These are phyloP conservation scores for Arothron firmamentum DNA, from an alignment of 2,113 vertebrate genomes.

Conservation along the genomic window DNA sequence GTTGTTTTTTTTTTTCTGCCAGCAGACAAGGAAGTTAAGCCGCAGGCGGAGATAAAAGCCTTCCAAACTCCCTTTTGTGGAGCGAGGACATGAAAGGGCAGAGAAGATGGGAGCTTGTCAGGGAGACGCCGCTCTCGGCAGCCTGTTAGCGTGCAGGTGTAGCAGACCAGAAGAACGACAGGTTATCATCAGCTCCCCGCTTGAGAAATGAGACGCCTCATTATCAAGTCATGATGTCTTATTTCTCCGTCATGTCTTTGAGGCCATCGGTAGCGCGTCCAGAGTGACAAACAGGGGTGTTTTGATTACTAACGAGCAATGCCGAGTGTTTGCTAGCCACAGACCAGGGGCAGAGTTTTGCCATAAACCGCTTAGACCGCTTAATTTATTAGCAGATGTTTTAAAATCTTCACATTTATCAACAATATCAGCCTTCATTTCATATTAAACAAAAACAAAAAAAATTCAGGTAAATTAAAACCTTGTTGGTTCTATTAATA, in stretches of 20 bases:
- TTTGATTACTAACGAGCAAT: constrained; percentile 45
- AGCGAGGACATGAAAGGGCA: constrained; percentile 72
- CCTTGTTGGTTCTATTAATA: constrained; percentile 79
- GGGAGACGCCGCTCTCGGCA: constrained; percentile 53
- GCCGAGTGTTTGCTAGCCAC: not conserved
- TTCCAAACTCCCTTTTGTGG: constrained; percentile 70
- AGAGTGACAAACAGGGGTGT: constrained; percentile 35
- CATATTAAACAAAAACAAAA: constrained; percentile 58
- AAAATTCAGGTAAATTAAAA: constrained; percentile 63
- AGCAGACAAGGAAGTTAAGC: constrained; percentile 62
- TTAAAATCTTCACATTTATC: constrained; percentile 1
- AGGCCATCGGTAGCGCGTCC: constrained; percentile 36
- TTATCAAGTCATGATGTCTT: constrained; percentile 62
- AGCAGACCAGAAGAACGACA: constrained; percentile 67
- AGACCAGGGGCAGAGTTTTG: no score
- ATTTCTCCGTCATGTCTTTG: constrained; percentile 41
- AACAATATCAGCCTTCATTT: constrained; percentile 49
- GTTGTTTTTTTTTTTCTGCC: constrained; percentile 30
- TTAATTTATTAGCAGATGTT: constrained; percentile 7
- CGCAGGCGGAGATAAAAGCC: constrained; percentile 71
- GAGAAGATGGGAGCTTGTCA: constrained; percentile 71
- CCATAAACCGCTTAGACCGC: not conserved
- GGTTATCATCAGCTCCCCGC: constrained; percentile 65
- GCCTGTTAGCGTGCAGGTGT: constrained; percentile 64
- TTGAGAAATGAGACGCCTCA: constrained; percentile 61